Evolutionary conservation across 2,113 vertebrate species (phyloP), one percentile per base, ranked within the genome.

Genomic region (Recurvirostra avosetta): DNA sequence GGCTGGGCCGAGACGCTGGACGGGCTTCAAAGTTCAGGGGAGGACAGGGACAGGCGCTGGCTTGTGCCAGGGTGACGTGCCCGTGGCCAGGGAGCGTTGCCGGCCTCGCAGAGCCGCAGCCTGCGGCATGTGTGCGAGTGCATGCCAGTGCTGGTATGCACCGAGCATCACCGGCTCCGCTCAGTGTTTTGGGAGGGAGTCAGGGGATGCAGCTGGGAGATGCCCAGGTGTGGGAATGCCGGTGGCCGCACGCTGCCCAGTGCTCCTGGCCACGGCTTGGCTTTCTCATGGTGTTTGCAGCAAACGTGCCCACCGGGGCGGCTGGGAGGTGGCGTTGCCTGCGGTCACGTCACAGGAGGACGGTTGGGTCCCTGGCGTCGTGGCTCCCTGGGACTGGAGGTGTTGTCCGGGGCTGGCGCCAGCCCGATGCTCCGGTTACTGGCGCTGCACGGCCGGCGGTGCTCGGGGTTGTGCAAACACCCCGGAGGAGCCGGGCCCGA

Each of bases 81-180:
- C 63, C 4, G 0, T 3, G 32, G 93, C 85, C 68, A 75, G 52
- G 80, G 36, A 6, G 34, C 3, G 9, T 90, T 8, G 3, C 34
- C 2, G 7, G 62, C 62, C 52, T 81, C 12, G 30, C 34, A 0
- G 43, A 63, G 43, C 65, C 0, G 0, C 61, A 49, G 80, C 56
- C 58, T 1, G 0, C 1, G 6, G 23, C 41, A 15, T 7, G 4
- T 5, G 55, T 16, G 16, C 2, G 4, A 4, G 55, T 14, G 13
- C 2, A 12, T 15, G 20, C 9, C 8, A 19, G 58, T 47, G 75
- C 83, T 1, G 6, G 41, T 20, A 18, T 0, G 9, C 53, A 9
- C 10, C 3, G 7, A 68, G 78, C 65, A 20, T 5, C 78, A 1
- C 38, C 38, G 2, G 78, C 70, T 68, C 63, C 1, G 1, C 49